Base-by-base conservation (phyloP, 1,140 invertebrate genomes). In the Hirudo medicinalis region DNA sequence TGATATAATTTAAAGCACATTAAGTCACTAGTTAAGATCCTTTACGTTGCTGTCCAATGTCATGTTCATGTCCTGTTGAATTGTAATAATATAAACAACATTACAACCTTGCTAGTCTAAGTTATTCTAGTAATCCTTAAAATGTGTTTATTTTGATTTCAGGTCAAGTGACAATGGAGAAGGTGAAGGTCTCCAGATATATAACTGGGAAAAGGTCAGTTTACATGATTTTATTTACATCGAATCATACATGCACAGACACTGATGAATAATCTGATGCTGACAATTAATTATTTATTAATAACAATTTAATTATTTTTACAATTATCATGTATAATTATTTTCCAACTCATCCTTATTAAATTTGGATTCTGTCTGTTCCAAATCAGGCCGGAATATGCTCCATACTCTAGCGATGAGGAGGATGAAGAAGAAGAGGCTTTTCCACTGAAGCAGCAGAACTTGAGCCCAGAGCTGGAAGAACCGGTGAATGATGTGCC, bases 141-240 rank as follows among this genome's bases (percentile, higher is more conserved):
- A 54, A 70, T 70, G n/a, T 54, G 70, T 19, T 9, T 55, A 54
- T 29, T 72, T 49, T 27, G 68, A 54, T 75, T 75, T 29, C 72
- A 81, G 81, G 80, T 73, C 78, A 81, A 55, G 27, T 83, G 40
- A 78, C 78, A 25, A 85, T 84, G 83, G 81, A 85, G 74, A 84
- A 84, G 72, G 84, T 85, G 19, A 85, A 84, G 76, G 84, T 85
- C 29, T 78, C 78, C 72, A 77, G 84, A 72, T 84, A 85, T 77
- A 82, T 85, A 25, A 82, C 83, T 67, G 84, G 84, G 63, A 84
- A 84, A 79, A 78, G 79, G 77, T 82, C 9, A n/a, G n/a, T n/a
- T n/a, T n/a, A n/a, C n/a, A n/a, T n/a, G n/a, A n/a, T n/a, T n/a
- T n/a, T 49, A 9, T 49, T 49, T 49, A 49, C 0, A 17, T 49